Base-by-base conservation (phyloP, 2,797 vertebrate genomes). In the Halcyon leucocephala region DNA sequence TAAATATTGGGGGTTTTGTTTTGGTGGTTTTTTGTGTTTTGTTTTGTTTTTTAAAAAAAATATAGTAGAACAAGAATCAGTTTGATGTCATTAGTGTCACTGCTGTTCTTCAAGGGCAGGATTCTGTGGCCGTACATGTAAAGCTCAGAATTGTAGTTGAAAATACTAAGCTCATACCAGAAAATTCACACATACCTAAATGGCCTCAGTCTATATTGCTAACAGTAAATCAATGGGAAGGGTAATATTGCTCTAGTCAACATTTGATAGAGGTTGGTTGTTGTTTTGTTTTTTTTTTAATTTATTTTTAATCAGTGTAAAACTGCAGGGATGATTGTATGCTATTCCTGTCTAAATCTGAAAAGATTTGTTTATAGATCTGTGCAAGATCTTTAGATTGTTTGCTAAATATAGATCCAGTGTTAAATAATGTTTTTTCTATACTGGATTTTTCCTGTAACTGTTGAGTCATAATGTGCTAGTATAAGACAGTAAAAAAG, bases 241-340 rank as follows among this genome's bases (percentile, higher is more conserved):
- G 28, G 22, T 14, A 16, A 3, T 15, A 6, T 60, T 58, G 74
- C 7, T 65, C 12, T 35, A 9, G 18, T 72, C 7, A 31, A 20
- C 10, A 44, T 2, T 57, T 58, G 14, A 29, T 12, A 66, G 42
- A 79, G 2, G 26, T 26, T 51, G 46, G 3, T 12, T 48, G 21
- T 12, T 44, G 33, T 35, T 35, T n/a, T n/a, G n/a, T n/a, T 35
- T 35, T 35, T 35, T 65, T 16, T 25, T 5, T 29, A 0, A 0
- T 41, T 39, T 44, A 41, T 42, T 64, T 49, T 49, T 21, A 16
- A 41, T 44, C 1, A 20, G 62, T 1, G 1, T 65, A 28, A 69
- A 65, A 18, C 41, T 61, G 10, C 6, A 57, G 20, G 25, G 39
- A 37, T 4, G 52, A 12, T 54, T 35, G 4, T 26, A 17, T 44